Percentiles rank a stretch among this genome's conserved stretches.
These are phyloP conservation scores for Hippocampus abdominalis DNA, from an alignment of 2,113 vertebrate genomes.

Conservation along the genomic window DNA sequence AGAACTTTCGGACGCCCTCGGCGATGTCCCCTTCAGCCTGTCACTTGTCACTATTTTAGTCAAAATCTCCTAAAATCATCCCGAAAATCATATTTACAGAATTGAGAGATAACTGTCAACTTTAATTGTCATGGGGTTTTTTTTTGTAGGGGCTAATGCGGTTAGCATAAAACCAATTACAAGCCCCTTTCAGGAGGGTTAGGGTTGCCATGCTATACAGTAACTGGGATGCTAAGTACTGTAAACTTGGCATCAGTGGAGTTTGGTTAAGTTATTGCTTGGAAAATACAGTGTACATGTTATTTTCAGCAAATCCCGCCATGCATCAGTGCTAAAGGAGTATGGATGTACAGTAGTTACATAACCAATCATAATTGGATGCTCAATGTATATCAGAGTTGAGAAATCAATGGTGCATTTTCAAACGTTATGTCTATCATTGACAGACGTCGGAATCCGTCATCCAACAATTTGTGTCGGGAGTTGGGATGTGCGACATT, in stretches of 20 bases:
- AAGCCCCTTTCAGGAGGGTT: too few relatives aligned
- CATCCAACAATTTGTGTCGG: background rate
- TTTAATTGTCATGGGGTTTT: background rate
- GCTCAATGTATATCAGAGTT: background rate
- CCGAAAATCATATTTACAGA: too few relatives aligned
- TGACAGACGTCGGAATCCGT: background rate
- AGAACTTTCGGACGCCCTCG: conserved; percentile 38
- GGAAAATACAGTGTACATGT: too few relatives aligned
- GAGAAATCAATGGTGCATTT: background rate
- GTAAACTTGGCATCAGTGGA: too few relatives aligned
- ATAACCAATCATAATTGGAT: background rate
- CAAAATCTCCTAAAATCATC: background rate
- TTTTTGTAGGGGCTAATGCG: background rate
- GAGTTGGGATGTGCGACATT: conserved; percentile 1
- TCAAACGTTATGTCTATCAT: background rate
- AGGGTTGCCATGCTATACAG: too few relatives aligned
- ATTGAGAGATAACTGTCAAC: background rate
- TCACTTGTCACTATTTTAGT: background rate
- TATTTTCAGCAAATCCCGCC: too few relatives aligned
- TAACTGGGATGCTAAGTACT: too few relatives aligned
- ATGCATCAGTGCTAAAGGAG: too few relatives aligned
- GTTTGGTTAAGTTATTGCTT: too few relatives aligned
- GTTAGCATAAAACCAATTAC: too few relatives aligned
- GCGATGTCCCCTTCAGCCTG: conserved; percentile 12
- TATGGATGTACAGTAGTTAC: too few relatives aligned